These are phyloP conservation scores for Lytechinus pictus DNA, from an alignment of 35 echinoderm and acorn worm genomes.

Conservation along the genomic window DNA sequence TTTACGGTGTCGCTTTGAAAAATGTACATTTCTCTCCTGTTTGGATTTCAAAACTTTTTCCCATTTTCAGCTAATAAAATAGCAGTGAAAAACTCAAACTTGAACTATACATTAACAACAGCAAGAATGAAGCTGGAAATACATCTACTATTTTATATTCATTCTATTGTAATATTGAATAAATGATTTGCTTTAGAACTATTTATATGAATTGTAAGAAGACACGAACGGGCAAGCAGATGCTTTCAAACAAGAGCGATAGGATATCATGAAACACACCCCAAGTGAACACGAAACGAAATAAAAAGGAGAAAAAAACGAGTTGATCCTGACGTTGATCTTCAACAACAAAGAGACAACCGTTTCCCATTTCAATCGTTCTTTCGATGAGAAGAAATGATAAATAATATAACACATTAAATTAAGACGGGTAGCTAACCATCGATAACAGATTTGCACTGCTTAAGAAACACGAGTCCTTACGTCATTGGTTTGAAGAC, in stretches of 20 bases:
- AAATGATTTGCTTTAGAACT: neutral
- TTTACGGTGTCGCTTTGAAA: neutral
- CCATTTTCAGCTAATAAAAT: no score
- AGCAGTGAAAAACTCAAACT: no score
- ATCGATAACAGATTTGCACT: constrained; percentile 1
- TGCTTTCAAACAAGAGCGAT: neutral
- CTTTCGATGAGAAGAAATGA: neutral
- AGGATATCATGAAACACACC: neutral
- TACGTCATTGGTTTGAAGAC: neutral
- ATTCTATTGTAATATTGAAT: neutral
- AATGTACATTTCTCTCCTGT: neutral
- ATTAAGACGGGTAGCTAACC: neutral
- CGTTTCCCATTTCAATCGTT: neutral
- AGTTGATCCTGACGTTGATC: neutral
- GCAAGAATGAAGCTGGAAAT: neutral
- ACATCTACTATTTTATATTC: neutral
- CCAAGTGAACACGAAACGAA: neutral
- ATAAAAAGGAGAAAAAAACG: neutral
- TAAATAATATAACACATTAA: neutral
- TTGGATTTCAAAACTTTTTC: no score
- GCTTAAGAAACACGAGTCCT: neutral
- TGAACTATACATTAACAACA: neutral
- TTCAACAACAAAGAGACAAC: neutral
- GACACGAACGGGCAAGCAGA: neutral
- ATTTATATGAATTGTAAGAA: neutral